Percentiles rank a stretch among this genome's conserved stretches.
These are phyloP conservation scores for Mythimna ferrago DNA, from an alignment of 2,888 invertebrate genomes.

Conservation along the genomic window DNA sequence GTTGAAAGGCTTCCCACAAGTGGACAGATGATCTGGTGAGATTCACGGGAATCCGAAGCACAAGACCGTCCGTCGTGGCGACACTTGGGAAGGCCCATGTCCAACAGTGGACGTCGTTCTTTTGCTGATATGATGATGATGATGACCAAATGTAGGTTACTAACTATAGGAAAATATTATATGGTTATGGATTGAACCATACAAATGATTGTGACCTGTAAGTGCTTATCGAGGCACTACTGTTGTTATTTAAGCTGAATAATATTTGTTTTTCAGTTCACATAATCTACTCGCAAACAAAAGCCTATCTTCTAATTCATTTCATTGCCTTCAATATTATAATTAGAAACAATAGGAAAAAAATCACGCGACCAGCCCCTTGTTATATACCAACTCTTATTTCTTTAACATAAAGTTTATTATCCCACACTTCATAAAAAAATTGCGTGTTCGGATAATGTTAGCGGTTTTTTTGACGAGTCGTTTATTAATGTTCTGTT, in stretches of 20 bases:
- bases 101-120: too few species aligned
- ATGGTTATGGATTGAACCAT: too few species aligned
- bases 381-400: slow-evolving; percentile 10
- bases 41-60: too few species aligned
- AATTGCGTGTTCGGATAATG: slow-evolving; percentile 41
- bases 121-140: too few species aligned
- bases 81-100: too few species aligned
- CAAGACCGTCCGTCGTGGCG: too few species aligned
- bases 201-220: too few species aligned
- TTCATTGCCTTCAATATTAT: slow-evolving; percentile 6
- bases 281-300: slow-evolving; percentile 9
- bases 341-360: slow-evolving; percentile 16
- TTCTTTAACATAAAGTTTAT: rapidly evolving
- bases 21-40: too few species aligned
- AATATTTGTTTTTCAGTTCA: not conserved
- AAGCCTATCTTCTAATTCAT: slow-evolving; percentile 26
- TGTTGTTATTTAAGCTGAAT: not conserved
- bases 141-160: too few species aligned
- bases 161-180: too few species aligned
- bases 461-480: slow-evolving; percentile 46
- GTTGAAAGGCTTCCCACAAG: too few species aligned
- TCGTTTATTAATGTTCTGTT: slow-evolving; percentile 27
- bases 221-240: too few species aligned
- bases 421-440: not conserved
- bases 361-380: slow-evolving; percentile 36